Base-by-base conservation (phyloP, 2,113 vertebrate genomes). In the Phrynocephalus versicolor region DNA sequence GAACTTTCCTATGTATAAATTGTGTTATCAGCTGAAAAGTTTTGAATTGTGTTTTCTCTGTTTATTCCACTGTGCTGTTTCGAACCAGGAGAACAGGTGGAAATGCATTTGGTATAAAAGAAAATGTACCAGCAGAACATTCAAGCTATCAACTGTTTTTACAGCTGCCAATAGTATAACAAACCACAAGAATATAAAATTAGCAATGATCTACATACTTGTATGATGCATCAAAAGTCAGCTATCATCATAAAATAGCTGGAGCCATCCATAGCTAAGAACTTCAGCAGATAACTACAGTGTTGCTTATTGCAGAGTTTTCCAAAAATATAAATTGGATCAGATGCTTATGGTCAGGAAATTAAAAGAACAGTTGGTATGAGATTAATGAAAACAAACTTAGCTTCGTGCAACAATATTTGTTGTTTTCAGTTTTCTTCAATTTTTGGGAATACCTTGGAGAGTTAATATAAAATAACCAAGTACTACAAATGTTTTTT, bases 161-260 rank as follows among this genome's bases (percentile, higher is more conserved):
- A 79, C 86, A 55, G 77, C 78, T 84, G 76, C 86, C 89, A 67
- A 87, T 37, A 85, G 58, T 37, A 58, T 85, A 92, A 90, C 60
- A 60, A 94, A 94, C 72, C 69, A 45, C 69, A 85, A 2, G 45
- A 65, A 86, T 89, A 90, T 84, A 93, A 95, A 94, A 95, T 92
- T 90, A 93, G 91, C 92, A 3, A 0, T 27, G 77, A 90, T 90
- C 79, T 90, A 84, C 51, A 81, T 88, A 86, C 73, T 27, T 80
- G 82, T 81, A 85, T 60, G 74, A 92, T 87, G 75, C 82, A 90
- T 90, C 93, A 92, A 88, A 92, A 92, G 88, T 64, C 92, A 91
- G 90, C 89, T 90, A 89, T 90, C 92, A 92, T 84, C 88, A 69
- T 6, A 0, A 81, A 94, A 92, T 91, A 95, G 93, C 95, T 95